These are phyloP conservation scores for Melanotaenia duboulayi DNA, from an alignment of 2,113 vertebrate species.

Conservation along the genomic window DNA sequence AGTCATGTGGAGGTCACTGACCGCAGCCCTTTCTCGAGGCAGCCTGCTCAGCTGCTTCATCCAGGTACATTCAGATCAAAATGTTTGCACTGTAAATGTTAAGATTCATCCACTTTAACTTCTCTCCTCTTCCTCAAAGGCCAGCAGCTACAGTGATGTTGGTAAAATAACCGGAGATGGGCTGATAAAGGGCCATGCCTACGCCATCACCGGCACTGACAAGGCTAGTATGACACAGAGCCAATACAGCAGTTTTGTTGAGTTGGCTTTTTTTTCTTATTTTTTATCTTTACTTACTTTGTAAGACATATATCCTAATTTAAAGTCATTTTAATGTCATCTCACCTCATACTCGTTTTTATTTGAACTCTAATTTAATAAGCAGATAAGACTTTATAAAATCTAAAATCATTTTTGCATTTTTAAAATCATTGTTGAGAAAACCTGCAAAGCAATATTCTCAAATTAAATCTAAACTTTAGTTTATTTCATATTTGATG, in stretches of 20 bases:
- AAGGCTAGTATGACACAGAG: constrained; percentile 65
- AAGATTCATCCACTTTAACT: neutral
- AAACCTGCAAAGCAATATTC: too few species aligned
- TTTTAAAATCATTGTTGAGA: too few species aligned
- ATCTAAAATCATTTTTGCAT: too few species aligned
- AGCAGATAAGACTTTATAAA: too few species aligned
- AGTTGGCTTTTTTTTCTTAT: neutral
- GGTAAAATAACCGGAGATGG: constrained; percentile 77
- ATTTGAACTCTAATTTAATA: too few species aligned
- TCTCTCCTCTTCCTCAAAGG: constrained; percentile 59
- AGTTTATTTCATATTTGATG: neutral
- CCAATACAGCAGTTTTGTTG: neutral
- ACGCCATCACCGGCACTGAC: constrained; percentile 81
- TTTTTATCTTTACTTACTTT: neutral
- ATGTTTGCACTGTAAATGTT: neutral
- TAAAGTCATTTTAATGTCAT: too few species aligned
- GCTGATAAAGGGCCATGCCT: constrained; percentile 84
- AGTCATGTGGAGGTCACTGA: constrained; percentile 80
- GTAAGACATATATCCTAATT: too few species aligned
- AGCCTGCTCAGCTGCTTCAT: constrained; percentile 85
- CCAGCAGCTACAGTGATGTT: constrained; percentile 68
- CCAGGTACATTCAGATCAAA: constrained; percentile 64
- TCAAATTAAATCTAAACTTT: too few species aligned
- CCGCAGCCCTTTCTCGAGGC: constrained; percentile 70
- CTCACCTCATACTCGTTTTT: too few species aligned